phyloP scores from a whole-genome alignment of 2,797 vertebrate genomes.

The Tympanoctomys barrerae region DNA sequence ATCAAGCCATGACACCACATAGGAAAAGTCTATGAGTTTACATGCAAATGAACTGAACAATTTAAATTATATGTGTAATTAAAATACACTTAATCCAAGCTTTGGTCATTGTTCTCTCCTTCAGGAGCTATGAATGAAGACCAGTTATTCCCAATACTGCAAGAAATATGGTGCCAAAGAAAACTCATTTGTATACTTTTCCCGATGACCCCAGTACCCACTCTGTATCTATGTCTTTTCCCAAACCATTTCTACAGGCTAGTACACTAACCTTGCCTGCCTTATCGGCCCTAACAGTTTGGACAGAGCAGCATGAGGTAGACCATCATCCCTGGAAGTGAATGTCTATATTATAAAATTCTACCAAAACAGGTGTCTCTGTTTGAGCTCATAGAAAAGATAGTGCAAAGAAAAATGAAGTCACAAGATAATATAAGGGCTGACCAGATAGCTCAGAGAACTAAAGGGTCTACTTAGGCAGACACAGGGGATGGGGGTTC shows the following conservation, averaged over 20 bases:
- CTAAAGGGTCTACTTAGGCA: too few species aligned
- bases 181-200: constrained; percentile 1
- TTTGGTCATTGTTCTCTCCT: constrained; percentile 2
- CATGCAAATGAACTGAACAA: constrained; percentile 4
- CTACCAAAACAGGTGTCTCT: constrained; percentile 22
- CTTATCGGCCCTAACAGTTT: not conserved
- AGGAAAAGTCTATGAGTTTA: not conserved
- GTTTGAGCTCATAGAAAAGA: constrained; percentile 1
- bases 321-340: not conserved
- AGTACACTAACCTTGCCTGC: not conserved
- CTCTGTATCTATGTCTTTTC: not conserved
- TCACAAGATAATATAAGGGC: not conserved
- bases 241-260: not conserved
- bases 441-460: too few species aligned
- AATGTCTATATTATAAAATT: not conserved
- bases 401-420: not conserved
- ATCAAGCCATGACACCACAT: not conserved
- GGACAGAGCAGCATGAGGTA: not conserved
- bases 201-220: not conserved
- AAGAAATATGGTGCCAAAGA: not conserved
- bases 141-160: not conserved
- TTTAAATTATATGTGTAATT: constrained; percentile 25
- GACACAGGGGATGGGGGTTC: too few species aligned
- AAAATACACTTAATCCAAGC: not conserved
- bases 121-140: not conserved